phyloP scores from a whole-genome alignment of 1,140 invertebrate genomes.

The Microvelia longipes region DNA sequence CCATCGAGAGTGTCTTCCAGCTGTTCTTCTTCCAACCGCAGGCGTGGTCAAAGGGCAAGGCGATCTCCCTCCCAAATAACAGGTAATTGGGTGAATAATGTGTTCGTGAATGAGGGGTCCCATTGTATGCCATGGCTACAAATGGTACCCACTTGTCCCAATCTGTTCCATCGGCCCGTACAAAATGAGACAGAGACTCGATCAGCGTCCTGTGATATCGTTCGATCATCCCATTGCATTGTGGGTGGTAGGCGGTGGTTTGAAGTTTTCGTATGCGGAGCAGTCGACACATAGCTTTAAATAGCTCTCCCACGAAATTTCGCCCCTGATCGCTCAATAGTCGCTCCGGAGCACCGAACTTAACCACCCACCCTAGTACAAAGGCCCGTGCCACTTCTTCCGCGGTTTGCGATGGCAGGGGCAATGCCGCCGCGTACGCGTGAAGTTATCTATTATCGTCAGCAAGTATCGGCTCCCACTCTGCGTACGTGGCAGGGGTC shows the following conservation, averaged over 20 bases:
- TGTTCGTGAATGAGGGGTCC: conserved; percentile 2
- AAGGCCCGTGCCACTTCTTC: conserved; percentile 26
- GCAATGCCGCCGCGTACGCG: not conserved
- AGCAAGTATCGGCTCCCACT: not conserved
- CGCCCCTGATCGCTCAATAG: conserved; percentile 29
- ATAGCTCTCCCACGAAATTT: conserved; percentile 26
- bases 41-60: not conserved
- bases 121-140: conserved; percentile 9
- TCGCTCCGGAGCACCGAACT: conserved; percentile 27
- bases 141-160: conserved; percentile 22
- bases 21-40: not conserved
- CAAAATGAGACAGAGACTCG: conserved; percentile 26
- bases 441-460: not conserved
- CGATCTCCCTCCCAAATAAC: not conserved
- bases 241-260: conserved; percentile 24
- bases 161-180: conserved; percentile 18
- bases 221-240: conserved; percentile 28
- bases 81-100: not conserved
- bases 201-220: conserved; percentile 24
- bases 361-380: conserved; percentile 24
- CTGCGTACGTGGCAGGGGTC: not conserved
- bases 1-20: not conserved
- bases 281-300: conserved; percentile 20
- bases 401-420: conserved; percentile 25
- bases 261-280: conserved; percentile 24